Evolutionary conservation across 2,797 vertebrate species (phyloP), one percentile per base, ranked within the genome.

Genomic region (Phalloptychus januarius): DNA sequence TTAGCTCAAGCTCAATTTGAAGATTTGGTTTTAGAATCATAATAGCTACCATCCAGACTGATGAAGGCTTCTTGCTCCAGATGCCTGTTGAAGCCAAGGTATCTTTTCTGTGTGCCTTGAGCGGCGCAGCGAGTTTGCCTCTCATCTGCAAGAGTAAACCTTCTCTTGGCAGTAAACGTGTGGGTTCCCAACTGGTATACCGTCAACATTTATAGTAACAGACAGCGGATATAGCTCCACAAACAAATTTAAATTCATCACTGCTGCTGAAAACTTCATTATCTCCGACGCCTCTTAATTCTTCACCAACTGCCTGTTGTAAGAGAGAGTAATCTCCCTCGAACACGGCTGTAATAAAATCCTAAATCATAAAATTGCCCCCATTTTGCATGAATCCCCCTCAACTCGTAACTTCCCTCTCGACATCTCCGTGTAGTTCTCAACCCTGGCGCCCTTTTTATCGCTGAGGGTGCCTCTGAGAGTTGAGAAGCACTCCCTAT

Each of bases 291-390:
- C 83, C 74, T 84, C 78, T 72, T 92, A 91, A 93, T 92, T 92
- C 92, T 88, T 87, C 85, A 75, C 86, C 93, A 92, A 92, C 85
- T 92, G 90, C 84, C 86, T 83, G 71, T 87, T 80, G 90, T 84
- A 89, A 86, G 78, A 83, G 78, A 82, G 83, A 79, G 73, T 86
- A 91, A 93, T 91, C 88, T 89, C 82, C 76, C 71, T 77, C 88
- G 87, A 89, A 92, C 86, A 87, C 83, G 74, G 81, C 77, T 74
- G 74, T 77, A 80, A 73, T 90, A 87, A 52, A 80, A 90, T 91
- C 36, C 74, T 1, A 88, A 82, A 87, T 83, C 79, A 81, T 86
- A 87, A 79, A 90, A 82, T 82, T 70, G n/a, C 76, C 40, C 50
- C 50, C 63, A 71, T 78, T 80, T 74, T 82, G 78, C 75, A 80